A percentile compares a stretch with the other conserved stretches of the same genome.
Evolutionary conservation across 2,113 vertebrate species (phyloP).

Genomic region (Forbesichthys papilliferus): DNA sequence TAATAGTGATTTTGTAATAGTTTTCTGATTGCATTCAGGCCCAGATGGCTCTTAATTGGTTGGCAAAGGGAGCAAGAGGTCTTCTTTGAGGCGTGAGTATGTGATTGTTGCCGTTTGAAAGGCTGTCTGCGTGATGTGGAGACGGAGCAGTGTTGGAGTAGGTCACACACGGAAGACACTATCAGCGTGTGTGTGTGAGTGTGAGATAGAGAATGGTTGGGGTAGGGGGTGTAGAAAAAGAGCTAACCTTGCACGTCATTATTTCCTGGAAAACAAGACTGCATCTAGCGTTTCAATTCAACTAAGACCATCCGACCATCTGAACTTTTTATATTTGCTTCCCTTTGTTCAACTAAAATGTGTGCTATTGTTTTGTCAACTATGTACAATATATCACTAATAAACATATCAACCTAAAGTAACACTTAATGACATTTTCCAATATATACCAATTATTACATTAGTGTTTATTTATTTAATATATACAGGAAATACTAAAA

Average conservation of each 20-base stretch:
- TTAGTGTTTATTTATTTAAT: too few species aligned
- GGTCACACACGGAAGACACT: slow-evolving; percentile 88
- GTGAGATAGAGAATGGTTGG: slow-evolving; percentile 51
- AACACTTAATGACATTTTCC: too few species aligned
- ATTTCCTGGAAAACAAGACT: too few species aligned
- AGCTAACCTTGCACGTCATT: slow-evolving; percentile 70
- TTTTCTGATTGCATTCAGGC: slow-evolving; percentile 72
- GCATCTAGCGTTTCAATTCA: background rate
- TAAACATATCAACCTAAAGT: too few species aligned
- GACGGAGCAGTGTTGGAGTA: slow-evolving; percentile 86
- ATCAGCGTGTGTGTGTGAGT: slow-evolving; percentile 75
- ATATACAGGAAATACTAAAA: too few species aligned
- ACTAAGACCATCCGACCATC: background rate
- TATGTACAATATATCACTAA: too few species aligned
- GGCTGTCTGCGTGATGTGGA: slow-evolving; percentile 85
- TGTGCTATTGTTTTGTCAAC: too few species aligned
- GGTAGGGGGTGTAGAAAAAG: slow-evolving; percentile 57
- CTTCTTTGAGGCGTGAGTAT: slow-evolving; percentile 91
- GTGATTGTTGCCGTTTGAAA: slow-evolving; percentile 95
- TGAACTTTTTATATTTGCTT: too few species aligned
- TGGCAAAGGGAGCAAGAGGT: slow-evolving; percentile 89
- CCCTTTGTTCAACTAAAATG: too few species aligned
- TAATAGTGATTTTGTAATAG: slow-evolving; percentile 48
- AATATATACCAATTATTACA: too few species aligned
- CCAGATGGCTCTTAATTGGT: slow-evolving; percentile 97